A percentile compares a stretch with the other conserved stretches of the same genome.
These are phyloP conservation scores for Numenius arquata DNA, from an alignment of 2,113 vertebrate genomes.

Conservation along the genomic window DNA sequence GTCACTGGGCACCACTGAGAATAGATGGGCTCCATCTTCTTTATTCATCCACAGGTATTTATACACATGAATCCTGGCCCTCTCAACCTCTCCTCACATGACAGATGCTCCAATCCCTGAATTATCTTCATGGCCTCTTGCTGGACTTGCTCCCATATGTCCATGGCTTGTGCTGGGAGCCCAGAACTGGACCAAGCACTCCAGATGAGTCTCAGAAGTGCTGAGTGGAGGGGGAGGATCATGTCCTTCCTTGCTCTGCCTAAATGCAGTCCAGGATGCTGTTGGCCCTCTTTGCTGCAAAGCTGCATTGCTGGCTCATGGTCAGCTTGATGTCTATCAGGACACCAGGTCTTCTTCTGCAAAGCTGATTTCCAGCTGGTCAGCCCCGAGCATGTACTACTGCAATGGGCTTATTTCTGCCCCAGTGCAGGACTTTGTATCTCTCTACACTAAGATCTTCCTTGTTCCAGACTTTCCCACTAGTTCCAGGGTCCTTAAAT, in stretches of 20 bases:
- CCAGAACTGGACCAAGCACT: neutral
- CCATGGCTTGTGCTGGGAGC: neutral
- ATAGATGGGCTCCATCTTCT: neutral
- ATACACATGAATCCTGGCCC: neutral
- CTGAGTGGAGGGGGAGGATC: neutral
- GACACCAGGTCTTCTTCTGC: neutral
- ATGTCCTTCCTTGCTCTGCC: neutral
- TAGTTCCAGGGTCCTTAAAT: neutral
- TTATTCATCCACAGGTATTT: too few species aligned
- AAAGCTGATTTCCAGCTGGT: neutral
- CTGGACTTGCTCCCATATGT: neutral
- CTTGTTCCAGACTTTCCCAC: neutral
- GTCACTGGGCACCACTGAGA: neutral
- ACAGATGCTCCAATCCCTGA: neutral
- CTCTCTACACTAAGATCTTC: neutral
- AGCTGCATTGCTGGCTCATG: neutral
- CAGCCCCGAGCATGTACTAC: too few species aligned
- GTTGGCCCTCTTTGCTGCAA: neutral
- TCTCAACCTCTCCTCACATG: neutral
- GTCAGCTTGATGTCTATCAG: neutral
- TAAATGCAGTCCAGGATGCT: neutral
- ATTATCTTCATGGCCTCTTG: neutral
- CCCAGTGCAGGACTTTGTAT: neutral
- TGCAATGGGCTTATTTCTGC: neutral
- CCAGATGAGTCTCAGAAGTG: neutral